These are phyloP conservation scores for Clavelina lepadiformis DNA, from an alignment of 23 tunicate species.

Conservation along the genomic window DNA sequence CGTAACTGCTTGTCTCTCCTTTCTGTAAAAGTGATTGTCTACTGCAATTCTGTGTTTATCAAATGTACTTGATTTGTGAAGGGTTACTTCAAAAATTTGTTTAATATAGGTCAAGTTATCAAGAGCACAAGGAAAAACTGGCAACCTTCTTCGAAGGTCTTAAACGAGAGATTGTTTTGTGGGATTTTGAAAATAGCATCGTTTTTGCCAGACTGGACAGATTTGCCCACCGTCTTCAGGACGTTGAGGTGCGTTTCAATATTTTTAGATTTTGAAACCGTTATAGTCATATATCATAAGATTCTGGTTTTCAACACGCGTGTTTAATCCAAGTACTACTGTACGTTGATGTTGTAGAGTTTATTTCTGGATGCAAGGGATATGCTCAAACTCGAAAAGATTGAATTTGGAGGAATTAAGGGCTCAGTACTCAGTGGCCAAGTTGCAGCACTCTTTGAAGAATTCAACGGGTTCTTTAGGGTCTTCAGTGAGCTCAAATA, in stretches of 20 bases:
- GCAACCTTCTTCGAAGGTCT: conserved; percentile 58
- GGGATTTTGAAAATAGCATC: conserved; percentile 91
- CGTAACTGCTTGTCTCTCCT: too few relatives aligned
- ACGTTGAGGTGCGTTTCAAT: too few relatives aligned
- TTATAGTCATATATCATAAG: too few relatives aligned
- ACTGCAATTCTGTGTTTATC: too few relatives aligned
- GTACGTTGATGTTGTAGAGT: conserved; percentile 33
- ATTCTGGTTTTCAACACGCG: too few relatives aligned
- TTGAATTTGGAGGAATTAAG: conserved; percentile 95
- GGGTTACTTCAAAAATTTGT: background rate
- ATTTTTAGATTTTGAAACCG: too few relatives aligned
- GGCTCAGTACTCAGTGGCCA: conserved; percentile 74
- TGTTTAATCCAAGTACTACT: too few relatives aligned
- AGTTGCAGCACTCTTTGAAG: conserved; percentile 75
- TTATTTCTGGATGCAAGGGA: conserved; percentile 77
- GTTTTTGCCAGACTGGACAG: conserved; percentile 65
- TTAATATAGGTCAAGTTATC: conserved; percentile 55
- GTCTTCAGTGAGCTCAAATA: conserved; percentile 58
- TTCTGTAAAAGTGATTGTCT: too few relatives aligned
- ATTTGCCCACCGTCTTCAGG: conserved; percentile 49
- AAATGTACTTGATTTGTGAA: too few relatives aligned
- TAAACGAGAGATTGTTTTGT: conserved; percentile 58
- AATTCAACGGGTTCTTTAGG: conserved; percentile 73
- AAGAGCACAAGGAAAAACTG: conserved; percentile 77
- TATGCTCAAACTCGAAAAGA: conserved; percentile 89